phyloP scores from a whole-genome alignment of 2,888 invertebrate species.

The Clistopyga incitator region DNA sequence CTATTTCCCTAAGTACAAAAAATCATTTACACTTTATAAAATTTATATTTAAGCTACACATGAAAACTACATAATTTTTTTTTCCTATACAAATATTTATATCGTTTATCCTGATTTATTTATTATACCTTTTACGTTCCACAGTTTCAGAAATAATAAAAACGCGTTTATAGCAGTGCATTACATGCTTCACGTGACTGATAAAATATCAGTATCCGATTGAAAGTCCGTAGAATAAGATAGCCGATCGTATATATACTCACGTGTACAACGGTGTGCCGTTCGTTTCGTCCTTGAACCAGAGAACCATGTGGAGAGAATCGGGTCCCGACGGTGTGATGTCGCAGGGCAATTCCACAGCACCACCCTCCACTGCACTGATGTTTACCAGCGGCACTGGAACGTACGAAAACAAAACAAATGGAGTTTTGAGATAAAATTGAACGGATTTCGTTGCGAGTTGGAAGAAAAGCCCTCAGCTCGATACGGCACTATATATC shows the following conservation, averaged over 20 bases:
- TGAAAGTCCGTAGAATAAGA: slow-evolving; percentile 6
- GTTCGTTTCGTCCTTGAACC: slow-evolving; percentile 93
- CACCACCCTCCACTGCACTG: slow-evolving; percentile 94
- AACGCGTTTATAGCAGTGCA: neutral
- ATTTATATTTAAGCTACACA: too few relatives aligned
- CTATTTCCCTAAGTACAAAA: too few relatives aligned
- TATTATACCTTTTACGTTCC: neutral
- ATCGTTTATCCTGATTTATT: neutral
- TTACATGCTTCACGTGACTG: neutral
- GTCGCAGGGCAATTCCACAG: slow-evolving; percentile 94
- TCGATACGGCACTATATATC: neutral
- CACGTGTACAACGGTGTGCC: slow-evolving; percentile 96
- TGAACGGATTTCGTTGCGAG: slow-evolving; percentile 3
- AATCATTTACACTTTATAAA: too few relatives aligned
- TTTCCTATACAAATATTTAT: neutral
- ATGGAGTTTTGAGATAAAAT: slow-evolving; percentile 38
- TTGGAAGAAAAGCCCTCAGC: neutral
- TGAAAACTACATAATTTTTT: too few relatives aligned
- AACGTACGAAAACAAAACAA: slow-evolving; percentile 62
- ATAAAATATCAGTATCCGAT: neutral
- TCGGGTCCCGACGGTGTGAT: slow-evolving; percentile 93
- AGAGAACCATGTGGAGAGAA: slow-evolving; percentile 96
- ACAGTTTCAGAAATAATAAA: neutral
- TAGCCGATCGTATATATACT: slow-evolving; percentile 75
- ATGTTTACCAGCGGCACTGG: slow-evolving; percentile 91